Conservation (phyloP, 2,888 invertebrate species). For the Lithophane leautieri region DNA sequence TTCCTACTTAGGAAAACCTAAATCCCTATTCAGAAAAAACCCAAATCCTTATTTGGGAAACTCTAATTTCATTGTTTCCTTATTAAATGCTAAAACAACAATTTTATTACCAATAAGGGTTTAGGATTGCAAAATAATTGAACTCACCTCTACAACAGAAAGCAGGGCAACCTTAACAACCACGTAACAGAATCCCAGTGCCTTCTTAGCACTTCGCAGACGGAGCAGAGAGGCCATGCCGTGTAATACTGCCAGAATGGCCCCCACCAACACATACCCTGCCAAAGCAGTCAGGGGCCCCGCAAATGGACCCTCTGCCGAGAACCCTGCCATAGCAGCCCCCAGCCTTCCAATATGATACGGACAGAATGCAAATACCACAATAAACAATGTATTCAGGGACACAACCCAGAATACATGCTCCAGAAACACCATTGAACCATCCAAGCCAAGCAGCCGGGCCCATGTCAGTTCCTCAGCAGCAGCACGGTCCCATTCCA, state of each 20-base stretch:
- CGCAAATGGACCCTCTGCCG: constrained; percentile 95
- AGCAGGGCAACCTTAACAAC: constrained; percentile 97
- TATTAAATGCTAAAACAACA: background rate
- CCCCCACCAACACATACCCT: constrained; percentile 97
- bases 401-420: constrained; percentile 99
- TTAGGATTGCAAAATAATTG: background rate
- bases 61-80: background rate
- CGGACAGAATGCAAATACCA: constrained; percentile 99
- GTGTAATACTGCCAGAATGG: constrained; percentile 95
- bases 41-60: background rate
- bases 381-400: constrained; percentile 98
- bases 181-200: constrained; percentile 98
- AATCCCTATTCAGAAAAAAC: too few species aligned
- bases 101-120: background rate
- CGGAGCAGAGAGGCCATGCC: constrained; percentile 95
- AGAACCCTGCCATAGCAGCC: constrained; percentile 91
- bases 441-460: constrained; percentile 97
- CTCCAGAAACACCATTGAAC: constrained; percentile 98
- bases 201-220: constrained; percentile 94
- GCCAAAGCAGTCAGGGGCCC: constrained; percentile 97
- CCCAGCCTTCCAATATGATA: constrained; percentile 98
- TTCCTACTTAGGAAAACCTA: background rate
- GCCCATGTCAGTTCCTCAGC: constrained; percentile 99
- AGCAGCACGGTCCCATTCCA: constrained; percentile 99
- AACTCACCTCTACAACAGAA: constrained; percentile 97